These are phyloP conservation scores for Formica aserva DNA, from an alignment of 2,888 invertebrate species.

Conservation along the genomic window DNA sequence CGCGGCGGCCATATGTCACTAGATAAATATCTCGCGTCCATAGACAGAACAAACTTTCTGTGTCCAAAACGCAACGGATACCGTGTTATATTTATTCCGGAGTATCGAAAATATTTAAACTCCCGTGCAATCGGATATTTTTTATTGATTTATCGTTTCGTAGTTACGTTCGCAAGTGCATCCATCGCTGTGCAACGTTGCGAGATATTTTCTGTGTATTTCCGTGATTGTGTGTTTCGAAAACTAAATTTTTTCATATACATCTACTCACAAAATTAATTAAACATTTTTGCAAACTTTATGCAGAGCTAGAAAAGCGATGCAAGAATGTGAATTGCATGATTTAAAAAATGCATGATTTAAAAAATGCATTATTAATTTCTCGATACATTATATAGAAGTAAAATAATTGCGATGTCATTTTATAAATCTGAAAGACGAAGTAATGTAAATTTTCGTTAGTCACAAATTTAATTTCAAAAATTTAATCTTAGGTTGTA, in stretches of 20 bases:
- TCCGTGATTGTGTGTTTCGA: not conserved
- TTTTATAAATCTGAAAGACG: not conserved
- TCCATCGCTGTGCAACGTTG: not conserved
- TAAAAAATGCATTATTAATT: not conserved
- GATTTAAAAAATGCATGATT: not conserved
- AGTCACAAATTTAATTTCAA: not conserved
- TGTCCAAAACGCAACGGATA: slow-evolving; percentile 18
- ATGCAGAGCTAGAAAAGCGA: not conserved
- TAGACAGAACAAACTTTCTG: slow-evolving; percentile 32
- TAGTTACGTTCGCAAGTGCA: not conserved
- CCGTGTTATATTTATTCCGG: slow-evolving; percentile 30
- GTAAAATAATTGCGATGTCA: not conserved
- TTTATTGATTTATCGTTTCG: slow-evolving; percentile 36
- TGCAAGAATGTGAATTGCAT: not conserved
- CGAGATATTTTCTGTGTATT: slow-evolving; percentile 6
- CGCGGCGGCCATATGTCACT: slow-evolving; percentile 19
- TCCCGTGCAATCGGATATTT: slow-evolving; percentile 11
- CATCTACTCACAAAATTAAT: not conserved
- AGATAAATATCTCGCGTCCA: slow-evolving; percentile 47
- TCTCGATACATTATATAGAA: not conserved
- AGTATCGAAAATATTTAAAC: slow-evolving; percentile 47
- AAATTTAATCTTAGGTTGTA: not conserved
- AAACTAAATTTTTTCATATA: slow-evolving; percentile 1
- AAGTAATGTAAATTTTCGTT: not conserved
- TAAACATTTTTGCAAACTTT: not conserved